A percentile compares a stretch with the other conserved stretches of the same genome.
Evolutionary conservation across 2,888 invertebrate genomes (phyloP).

Genomic region (Nectonema munidae): DNA sequence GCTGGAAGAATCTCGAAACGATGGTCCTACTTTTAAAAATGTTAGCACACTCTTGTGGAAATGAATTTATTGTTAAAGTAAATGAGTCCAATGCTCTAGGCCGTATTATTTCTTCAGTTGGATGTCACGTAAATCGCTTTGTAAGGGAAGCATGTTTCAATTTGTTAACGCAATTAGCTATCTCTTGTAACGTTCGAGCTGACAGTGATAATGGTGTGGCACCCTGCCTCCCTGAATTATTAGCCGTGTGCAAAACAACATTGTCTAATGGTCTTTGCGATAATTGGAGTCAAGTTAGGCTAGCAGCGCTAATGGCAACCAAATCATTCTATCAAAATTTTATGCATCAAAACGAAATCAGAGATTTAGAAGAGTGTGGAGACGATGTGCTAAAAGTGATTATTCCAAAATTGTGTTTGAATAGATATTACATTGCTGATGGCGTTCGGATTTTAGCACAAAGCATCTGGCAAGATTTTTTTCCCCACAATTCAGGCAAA

Average conservation of each 20-base stretch:
- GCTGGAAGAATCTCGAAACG: constrained; percentile 28
- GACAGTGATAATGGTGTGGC: neutral
- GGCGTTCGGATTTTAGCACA: constrained; percentile 29
- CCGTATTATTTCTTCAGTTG: constrained; percentile 25
- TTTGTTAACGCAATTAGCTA: constrained; percentile 25
- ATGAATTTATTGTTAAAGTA: constrained; percentile 22
- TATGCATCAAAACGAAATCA: no score
- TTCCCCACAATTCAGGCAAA: constrained; percentile 1
- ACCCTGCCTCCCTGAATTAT: neutral
- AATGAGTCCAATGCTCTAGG: no score
- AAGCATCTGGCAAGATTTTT: constrained; percentile 26
- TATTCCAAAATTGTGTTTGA: no score
- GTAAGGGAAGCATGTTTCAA: constrained; percentile 28
- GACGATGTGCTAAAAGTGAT: no score
- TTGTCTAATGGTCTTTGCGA: constrained; percentile 27
- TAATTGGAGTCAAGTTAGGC: constrained; percentile 29
- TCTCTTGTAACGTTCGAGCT: neutral
- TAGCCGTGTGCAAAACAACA: constrained; percentile 23
- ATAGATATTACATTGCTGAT: constrained; percentile 29
- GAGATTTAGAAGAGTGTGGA: no score
- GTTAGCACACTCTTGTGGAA: neutral
- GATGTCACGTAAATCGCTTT: constrained; percentile 28
- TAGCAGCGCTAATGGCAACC: constrained; percentile 28
- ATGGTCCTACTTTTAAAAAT: constrained; percentile 26
- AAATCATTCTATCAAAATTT: no score